phyloP scores from a whole-genome alignment of 2,113 vertebrate genomes.

The Halcyon senegalensis region DNA sequence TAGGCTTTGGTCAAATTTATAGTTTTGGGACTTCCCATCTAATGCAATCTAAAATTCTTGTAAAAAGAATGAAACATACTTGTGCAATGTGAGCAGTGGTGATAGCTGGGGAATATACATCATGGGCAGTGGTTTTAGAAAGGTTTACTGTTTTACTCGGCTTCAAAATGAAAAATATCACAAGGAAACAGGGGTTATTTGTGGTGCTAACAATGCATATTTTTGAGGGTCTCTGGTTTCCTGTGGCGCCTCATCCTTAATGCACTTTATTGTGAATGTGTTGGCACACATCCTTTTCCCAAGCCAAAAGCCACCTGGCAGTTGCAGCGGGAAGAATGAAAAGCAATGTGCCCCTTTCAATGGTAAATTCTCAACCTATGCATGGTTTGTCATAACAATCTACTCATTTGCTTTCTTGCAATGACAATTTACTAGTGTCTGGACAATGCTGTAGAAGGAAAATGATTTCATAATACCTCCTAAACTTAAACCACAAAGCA shows the following conservation, averaged over 20 bases:
- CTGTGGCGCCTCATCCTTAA: conserved; percentile 9
- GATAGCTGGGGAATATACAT: not conserved
- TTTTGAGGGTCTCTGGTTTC: conserved; percentile 52
- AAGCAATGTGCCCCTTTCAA: not conserved
- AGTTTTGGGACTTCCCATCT: not conserved
- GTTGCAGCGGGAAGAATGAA: conserved; percentile 27
- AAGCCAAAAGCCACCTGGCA: conserved; percentile 42
- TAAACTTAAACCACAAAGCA: not conserved
- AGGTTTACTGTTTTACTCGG: not conserved
- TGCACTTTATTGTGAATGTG: not conserved
- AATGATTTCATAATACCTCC: not conserved
- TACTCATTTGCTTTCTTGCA: not conserved
- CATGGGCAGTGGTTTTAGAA: not conserved
- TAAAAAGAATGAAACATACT: not conserved
- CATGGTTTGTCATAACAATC: not conserved
- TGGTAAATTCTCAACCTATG: not conserved
- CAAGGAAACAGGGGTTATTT: not conserved
- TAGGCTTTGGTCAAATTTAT: not conserved
- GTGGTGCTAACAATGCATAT: not conserved
- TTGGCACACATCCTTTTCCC: conserved; percentile 52
- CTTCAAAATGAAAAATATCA: not conserved
- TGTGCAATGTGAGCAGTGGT: not conserved
- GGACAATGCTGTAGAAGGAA: not conserved
- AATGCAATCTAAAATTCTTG: not conserved
- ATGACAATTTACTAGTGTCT: not conserved